Conservation (phyloP, 2,888 invertebrate species). For the Hemistola chrysoprasaria region DNA sequence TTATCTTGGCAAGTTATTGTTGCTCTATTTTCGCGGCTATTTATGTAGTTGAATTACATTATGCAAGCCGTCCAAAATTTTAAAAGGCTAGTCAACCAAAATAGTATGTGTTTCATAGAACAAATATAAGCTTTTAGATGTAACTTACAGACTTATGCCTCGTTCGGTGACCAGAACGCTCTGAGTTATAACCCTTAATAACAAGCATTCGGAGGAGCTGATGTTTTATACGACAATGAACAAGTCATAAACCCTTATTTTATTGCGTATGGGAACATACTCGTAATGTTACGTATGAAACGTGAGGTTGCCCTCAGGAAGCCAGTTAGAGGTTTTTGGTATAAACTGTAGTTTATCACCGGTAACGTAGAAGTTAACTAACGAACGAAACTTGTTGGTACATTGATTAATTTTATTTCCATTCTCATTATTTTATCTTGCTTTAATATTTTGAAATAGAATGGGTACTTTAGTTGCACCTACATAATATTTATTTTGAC, state of each 20-base stretch:
- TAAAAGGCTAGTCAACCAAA: too few relatives aligned
- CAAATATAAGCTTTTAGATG: neutral
- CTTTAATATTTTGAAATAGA: too few relatives aligned
- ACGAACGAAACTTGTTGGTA: conserved; percentile 1
- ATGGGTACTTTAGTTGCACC: too few relatives aligned
- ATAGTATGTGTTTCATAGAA: too few relatives aligned
- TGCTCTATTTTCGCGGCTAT: conserved; percentile 1
- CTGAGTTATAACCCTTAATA: conserved; percentile 21
- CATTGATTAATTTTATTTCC: too few relatives aligned
- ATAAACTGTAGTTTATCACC: conserved; percentile 8
- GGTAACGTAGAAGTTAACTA: conserved; percentile 8
- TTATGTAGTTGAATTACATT: neutral
- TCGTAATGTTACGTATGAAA: conserved; percentile 22
- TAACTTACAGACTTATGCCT: too few relatives aligned
- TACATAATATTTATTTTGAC: too few relatives aligned
- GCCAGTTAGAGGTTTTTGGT: conserved; percentile 2
- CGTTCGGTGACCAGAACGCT: conserved; percentile 18
- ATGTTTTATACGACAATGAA: conserved; percentile 25
- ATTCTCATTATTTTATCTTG: too few relatives aligned
- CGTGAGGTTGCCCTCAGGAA: conserved; percentile 10
- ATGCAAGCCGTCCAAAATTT: neutral
- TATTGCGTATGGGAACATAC: conserved; percentile 23
- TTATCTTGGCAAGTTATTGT: conserved; percentile 11
- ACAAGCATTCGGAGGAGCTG: conserved; percentile 15
- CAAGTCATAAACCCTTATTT: conserved; percentile 26